phyloP scores from a whole-genome alignment of 2,113 vertebrate genomes.

The Podilymbus podiceps region DNA sequence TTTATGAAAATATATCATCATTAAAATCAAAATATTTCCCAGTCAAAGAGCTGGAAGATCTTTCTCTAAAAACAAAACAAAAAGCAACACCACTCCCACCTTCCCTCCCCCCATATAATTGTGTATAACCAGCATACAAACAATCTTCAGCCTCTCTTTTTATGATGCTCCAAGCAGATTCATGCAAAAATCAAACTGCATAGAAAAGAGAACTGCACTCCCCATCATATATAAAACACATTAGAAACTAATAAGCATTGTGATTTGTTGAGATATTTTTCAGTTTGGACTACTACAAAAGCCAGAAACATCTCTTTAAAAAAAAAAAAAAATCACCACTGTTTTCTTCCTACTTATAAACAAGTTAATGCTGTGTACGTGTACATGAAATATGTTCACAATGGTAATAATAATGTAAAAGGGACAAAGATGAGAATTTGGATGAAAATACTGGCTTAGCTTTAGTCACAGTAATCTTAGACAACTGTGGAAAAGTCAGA shows the following conservation, averaged over 20 bases:
- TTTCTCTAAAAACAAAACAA: background rate
- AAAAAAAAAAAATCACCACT: background rate
- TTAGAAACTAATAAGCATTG: background rate
- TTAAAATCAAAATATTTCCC: background rate
- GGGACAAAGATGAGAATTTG: background rate
- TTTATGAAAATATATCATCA: background rate
- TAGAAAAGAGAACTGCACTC: rapidly evolving
- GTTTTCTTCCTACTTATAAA: background rate
- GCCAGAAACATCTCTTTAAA: background rate
- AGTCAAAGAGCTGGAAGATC: background rate
- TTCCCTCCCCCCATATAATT: background rate
- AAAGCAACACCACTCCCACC: background rate
- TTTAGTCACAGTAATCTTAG: background rate
- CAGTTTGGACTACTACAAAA: background rate
- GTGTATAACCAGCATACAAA: background rate
- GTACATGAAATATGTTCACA: background rate
- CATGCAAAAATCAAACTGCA: background rate
- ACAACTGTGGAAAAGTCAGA: background rate
- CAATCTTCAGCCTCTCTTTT: background rate
- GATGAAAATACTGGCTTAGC: background rate
- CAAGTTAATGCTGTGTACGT: background rate
- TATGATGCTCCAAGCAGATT: background rate
- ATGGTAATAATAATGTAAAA: background rate
- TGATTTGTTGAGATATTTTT: background rate
- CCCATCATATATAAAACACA: background rate